phyloP scores from a whole-genome alignment of 2,113 vertebrate genomes.

The Megaptera novaeangliae region DNA sequence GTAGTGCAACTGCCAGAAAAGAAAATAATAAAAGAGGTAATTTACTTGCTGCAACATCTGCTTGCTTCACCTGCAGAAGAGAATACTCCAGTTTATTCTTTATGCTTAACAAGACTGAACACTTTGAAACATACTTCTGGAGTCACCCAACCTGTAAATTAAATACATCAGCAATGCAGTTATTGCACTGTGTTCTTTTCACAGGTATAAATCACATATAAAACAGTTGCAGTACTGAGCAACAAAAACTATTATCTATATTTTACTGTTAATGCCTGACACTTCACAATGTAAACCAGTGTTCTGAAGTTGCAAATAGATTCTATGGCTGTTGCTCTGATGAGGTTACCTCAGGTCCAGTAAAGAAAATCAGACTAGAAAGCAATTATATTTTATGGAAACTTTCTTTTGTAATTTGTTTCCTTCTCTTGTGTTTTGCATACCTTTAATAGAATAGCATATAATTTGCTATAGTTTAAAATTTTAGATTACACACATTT shows the following conservation, averaged over 20 bases:
- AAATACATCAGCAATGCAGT: constrained; percentile 48
- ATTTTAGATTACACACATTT: background rate
- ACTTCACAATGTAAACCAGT: background rate
- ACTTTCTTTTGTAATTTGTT: background rate
- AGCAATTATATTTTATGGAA: background rate
- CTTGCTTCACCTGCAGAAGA: constrained; percentile 32
- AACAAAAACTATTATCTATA: background rate
- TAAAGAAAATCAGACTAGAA: background rate
- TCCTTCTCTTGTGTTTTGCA: background rate
- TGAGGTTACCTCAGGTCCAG: background rate
- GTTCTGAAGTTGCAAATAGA: background rate
- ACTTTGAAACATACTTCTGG: constrained; percentile 47
- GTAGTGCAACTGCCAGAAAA: background rate
- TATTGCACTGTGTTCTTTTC: constrained; percentile 2
- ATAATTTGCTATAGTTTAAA: background rate
- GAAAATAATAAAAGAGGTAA: background rate
- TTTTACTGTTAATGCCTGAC: constrained; percentile 1
- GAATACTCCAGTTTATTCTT: constrained; percentile 33
- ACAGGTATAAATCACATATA: constrained; percentile 11
- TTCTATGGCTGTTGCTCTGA: background rate
- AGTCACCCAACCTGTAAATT: constrained; percentile 59
- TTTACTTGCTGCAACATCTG: constrained; percentile 40
- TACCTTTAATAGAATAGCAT: background rate
- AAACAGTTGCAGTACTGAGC: background rate
- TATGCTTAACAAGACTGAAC: constrained; percentile 52